Evolutionary conservation across 1,140 invertebrate species (phyloP), one percentile per base, ranked within the genome.

Genomic region (Ooceraea biroi): DNA sequence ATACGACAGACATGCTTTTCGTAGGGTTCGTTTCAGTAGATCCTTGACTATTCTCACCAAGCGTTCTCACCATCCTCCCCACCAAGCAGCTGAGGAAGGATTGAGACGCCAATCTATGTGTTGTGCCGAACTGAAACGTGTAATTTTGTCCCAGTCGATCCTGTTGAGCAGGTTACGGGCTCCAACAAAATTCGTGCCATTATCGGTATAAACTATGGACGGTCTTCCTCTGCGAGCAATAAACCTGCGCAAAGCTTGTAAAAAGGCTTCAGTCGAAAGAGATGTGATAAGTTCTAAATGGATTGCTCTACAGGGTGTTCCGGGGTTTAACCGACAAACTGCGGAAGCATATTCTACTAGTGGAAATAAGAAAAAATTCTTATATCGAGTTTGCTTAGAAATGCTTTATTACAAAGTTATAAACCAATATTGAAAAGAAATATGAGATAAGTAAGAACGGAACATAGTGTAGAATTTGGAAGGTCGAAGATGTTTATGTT

Each of bases 171-270:
- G 44, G 48, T 90, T 89, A 11, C 69, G 25, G 3, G 73, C 55
- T 52, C 88, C 89, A 0, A 82, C 66, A 58, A 93, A 93, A 82
- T 91, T 91, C 5, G 88, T 89, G 0, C 88, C 94, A 73, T 95
- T 94, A 73, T 95, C 93, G 55, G 88, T 92, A 61, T 91, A 94
- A 11, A 95, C 91, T 0, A 87, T 87, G 1, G 55, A 57, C 3
- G 92, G 93, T 78, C 90, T 74, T 48, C 92, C 91, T 82, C 88
- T 48, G 10, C 89, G 68, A 0, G 52, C 83, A 3, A 92, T 85
- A 41, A 90, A 90, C 1, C 87, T 57, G 4, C 83, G 22, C 2
- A 91, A 65, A 7, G 73, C 66, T 12, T 72, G 55, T 27, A 87
- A 36, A 74, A 91, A 91, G 17, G 72, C 74, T 17, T 55, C 58